Evolutionary conservation across 2,113 vertebrate species (phyloP), one percentile per base, ranked within the genome.

Genomic region (Martes martes): DNA sequence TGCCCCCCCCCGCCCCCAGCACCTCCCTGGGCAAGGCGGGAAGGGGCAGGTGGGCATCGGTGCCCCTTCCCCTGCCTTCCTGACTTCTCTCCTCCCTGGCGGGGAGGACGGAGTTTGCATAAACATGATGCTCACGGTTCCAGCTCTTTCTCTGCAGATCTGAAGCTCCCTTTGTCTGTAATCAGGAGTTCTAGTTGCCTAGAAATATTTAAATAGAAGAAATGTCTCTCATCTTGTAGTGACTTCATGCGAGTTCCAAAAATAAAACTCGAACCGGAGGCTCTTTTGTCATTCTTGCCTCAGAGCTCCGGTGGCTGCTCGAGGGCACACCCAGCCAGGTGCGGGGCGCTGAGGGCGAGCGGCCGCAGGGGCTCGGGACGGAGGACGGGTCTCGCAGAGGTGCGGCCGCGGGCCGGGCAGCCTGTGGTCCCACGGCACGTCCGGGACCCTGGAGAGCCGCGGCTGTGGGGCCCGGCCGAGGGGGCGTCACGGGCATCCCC

Each of bases 401-500:
- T 0, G 7, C 4, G 0, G 8, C 57, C 11, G 93, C 14, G 6
- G 36, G 73, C 91, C 50, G 0, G 80, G 11, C 4, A 8, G 28
- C n/a, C 6, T 3, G 18, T 10, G 24, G 42, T 39, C 4, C 16
- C 26, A 1, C 1, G 1, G 47, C 65, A 36, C 2, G 1, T n/a
- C 28, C 16, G 47, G 11, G 45, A 65, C 45, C 10, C 47, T 13
- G 6, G 16, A 1, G 36, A 55, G 52, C 1, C 1, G 2, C 16
- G 8, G 24, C 36, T 2, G 11, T 14, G 15, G 55, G 71, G 28
- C 5, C 50, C 4, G 28, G 28, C 71, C 4, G 4, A 55, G 47
- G 23, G 4, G 36, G 21, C 14, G 4, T 11, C 28, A 6, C 2
- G 0, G 11, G 11, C 26, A 1, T 6, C 57, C 18, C 45, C 0